Percentiles rank a stretch among this genome's conserved stretches.
phyloP scores from a whole-genome alignment of 2,888 invertebrate species.

The Didymodactylos carnosus region DNA sequence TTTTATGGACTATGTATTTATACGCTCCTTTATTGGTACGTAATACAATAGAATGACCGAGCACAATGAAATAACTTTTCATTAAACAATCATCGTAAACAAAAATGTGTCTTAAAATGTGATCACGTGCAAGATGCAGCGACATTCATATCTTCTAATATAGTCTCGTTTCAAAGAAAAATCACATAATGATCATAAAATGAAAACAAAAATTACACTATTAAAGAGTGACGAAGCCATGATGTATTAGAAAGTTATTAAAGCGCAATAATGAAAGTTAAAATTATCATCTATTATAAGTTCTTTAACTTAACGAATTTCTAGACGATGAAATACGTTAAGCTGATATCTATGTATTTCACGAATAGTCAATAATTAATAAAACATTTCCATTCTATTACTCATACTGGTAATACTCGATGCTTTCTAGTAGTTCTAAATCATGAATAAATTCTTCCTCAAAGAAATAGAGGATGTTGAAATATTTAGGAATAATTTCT shows the following conservation, averaged over 20 bases:
- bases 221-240: constrained; percentile 66
- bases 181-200: no score
- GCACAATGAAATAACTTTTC: no score
- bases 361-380: constrained; percentile 54
- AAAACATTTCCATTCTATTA: constrained; percentile 78
- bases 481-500: not conserved
- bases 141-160: no score
- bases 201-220: no score
- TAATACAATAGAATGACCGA: no score
- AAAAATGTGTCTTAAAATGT: no score
- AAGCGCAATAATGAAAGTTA: constrained; percentile 78
- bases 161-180: no score
- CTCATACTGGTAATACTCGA: no score
- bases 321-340: not conserved
- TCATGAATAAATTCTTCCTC: constrained; percentile 72
- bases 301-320: constrained; percentile 36
- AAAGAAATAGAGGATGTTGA: not conserved
- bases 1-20: no score
- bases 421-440: constrained; percentile 65
- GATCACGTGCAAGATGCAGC: no score
- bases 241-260: constrained; percentile 75
- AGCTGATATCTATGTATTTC: constrained; percentile 39
- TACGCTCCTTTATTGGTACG: no score
- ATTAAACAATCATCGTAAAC: no score
- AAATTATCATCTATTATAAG: constrained; percentile 61